Evolutionary conservation across 2,113 vertebrate species (phyloP).

Genomic region (Ranitomeya imitator): DNA sequence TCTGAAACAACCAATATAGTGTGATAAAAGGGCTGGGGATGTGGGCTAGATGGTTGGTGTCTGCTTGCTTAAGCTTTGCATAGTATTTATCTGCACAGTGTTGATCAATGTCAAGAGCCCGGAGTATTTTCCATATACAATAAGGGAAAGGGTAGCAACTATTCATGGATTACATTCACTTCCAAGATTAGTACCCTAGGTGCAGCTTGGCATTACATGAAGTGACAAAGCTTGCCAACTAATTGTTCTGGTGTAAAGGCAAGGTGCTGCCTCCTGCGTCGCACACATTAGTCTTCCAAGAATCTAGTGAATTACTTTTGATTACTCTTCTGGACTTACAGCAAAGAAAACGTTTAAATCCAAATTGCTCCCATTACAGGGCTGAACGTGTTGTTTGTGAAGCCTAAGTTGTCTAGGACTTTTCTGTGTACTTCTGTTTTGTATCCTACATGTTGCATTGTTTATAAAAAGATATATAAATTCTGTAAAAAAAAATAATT

Average conservation of each 20-base stretch:
- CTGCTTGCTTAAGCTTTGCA: slow-evolving; percentile 22
- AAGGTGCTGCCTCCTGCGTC: slow-evolving; percentile 66
- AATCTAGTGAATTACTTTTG: slow-evolving; percentile 55
- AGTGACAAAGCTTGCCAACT: slow-evolving; percentile 65
- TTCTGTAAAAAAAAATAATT: slow-evolving; percentile 62
- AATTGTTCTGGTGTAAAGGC: slow-evolving; percentile 62
- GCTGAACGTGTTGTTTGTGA: slow-evolving; percentile 61
- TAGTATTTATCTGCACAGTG: neutral
- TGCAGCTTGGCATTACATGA: slow-evolving; percentile 55
- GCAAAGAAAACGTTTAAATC: slow-evolving; percentile 55
- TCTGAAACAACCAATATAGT: neutral
- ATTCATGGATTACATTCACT: slow-evolving; percentile 20
- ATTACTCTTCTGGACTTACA: slow-evolving; percentile 38
- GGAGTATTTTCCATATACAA: slow-evolving; percentile 29
- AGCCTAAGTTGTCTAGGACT: slow-evolving; percentile 34
- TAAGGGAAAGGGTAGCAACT: neutral
- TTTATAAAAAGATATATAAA: slow-evolving; percentile 58
- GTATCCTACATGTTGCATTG: slow-evolving; percentile 63
- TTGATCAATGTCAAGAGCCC: neutral
- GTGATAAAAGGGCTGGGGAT: slow-evolving; percentile 1
- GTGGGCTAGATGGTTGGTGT: neutral
- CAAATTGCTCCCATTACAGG: slow-evolving; percentile 48
- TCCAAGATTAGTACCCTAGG: slow-evolving; percentile 27
- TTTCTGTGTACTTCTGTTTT: slow-evolving; percentile 55
- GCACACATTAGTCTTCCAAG: slow-evolving; percentile 58